These are phyloP conservation scores for Prinia subflava DNA, from an alignment of 2,113 vertebrate species.

Conservation along the genomic window DNA sequence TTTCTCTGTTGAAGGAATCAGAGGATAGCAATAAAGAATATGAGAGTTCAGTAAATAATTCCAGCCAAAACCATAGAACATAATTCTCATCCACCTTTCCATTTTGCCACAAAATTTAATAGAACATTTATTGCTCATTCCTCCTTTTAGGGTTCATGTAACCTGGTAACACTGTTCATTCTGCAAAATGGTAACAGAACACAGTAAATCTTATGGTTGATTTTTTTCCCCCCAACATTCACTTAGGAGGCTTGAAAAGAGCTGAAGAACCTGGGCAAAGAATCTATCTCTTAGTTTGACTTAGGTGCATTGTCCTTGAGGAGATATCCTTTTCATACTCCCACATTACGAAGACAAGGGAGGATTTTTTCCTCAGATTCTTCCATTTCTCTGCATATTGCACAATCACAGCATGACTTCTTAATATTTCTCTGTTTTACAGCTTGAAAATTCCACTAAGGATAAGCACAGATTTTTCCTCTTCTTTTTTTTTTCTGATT, in stretches of 20 bases:
- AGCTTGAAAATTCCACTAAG: not conserved
- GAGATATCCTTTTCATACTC: not conserved
- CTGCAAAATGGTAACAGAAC: not conserved
- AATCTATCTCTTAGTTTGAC: not conserved
- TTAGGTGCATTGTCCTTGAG: not conserved
- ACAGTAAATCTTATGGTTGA: not conserved
- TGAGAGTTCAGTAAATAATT: not conserved
- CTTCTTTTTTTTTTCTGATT: not conserved
- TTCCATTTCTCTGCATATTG: not conserved
- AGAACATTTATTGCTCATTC: not conserved
- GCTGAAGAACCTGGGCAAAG: not conserved
- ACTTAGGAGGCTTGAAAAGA: not conserved
- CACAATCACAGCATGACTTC: not conserved
- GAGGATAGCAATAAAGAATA: not conserved
- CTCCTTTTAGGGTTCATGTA: not conserved
- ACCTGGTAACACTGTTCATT: not conserved
- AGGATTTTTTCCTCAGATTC: not conserved
- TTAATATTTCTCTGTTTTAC: not conserved
- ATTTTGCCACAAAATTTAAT: not conserved
- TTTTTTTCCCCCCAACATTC: fast-evolving
- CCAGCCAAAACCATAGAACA: not conserved
- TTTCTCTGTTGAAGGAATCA: not conserved
- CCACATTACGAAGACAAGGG: not conserved
- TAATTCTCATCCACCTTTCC: not conserved
- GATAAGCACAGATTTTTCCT: not conserved